Base-by-base conservation (phyloP, 2,797 vertebrate genomes). In the Epinephelus malabaricus region DNA sequence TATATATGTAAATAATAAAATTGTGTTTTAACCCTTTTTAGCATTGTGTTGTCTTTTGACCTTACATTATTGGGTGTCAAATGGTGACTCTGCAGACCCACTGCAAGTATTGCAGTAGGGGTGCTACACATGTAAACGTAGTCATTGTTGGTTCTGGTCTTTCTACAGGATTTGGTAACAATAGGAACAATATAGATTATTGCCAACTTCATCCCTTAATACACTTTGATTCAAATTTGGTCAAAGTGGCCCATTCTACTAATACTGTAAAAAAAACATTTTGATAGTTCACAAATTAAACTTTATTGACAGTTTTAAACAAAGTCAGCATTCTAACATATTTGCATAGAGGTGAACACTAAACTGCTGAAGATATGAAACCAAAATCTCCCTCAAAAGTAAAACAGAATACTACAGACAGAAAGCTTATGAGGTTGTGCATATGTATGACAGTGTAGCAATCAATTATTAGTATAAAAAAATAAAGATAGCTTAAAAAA, bases 271-370 rank as follows among this genome's bases (percentile, higher is more conserved):
- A 34, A 50, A 47, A 61, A 6, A 7, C 27, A 30, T 30, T 30
- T 30, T 30, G 25, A 38, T 43, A 30, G 23, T 51, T 50, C 2
- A 25, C 17, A 53, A 53, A 25, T 67, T 0, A 34, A 70, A 75
- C 56, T 79, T 84, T 86, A 84, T 74, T 83, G 34, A 53, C 18
- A 30, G 15, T 38, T 25, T 19, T 5, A 34, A 34, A 17, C n/a
- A 56, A 56, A 61, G n/a, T 34, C 17, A 17, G 11, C 5, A 64
- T 3, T 66, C 8, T 10, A 46, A 65, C 12, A 18, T 18, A 21
- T 49, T 30, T 54, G 18, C 10, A 59, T 2, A 12, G 18, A 30
- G 15, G 25, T 21, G n/a, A 60, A 43, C n/a, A 56, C 15, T 15
- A 19, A 46, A 19, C 30, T 38, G 5, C 13, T 8, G n/a, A 47